Conservation (phyloP, 53 echinoderm and acorn worm genomes). For the Holothuria leucospilota region DNA sequence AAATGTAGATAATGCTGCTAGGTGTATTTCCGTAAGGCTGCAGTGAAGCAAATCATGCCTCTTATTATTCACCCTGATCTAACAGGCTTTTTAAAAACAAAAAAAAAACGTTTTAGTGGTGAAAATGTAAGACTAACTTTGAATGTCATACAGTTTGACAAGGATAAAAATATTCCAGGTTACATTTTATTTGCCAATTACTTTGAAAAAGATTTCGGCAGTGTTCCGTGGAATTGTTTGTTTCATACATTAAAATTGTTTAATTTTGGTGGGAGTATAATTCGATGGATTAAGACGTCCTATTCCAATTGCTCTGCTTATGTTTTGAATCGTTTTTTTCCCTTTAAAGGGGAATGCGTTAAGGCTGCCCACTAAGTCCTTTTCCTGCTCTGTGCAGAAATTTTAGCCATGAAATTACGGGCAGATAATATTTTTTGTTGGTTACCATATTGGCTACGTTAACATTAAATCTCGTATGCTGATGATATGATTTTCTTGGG, state of each 20-base stretch:
- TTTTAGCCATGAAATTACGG: neutral
- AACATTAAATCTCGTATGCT: constrained; percentile 11
- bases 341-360: neutral
- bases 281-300: constrained; percentile 7
- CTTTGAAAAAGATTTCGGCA: no score
- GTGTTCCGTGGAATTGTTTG: neutral
- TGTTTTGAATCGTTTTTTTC: neutral
- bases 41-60: neutral
- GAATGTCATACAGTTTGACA: no score
- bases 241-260: constrained; percentile 3
- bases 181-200: no score
- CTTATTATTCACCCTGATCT: neutral
- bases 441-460: constrained; percentile 9
- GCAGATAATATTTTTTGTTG: neutral
- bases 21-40: neutral
- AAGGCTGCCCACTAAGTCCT: neutral
- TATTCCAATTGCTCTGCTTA: constrained; percentile 15
- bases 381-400: no score
- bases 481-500: neutral
- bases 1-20: no score
- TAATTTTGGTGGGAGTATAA: neutral
- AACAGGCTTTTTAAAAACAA: neutral
- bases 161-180: no score
- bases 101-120: no score
- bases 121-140: no score